Conservation (phyloP, 2,888 invertebrate species). For the Serripes groenlandicus region DNA sequence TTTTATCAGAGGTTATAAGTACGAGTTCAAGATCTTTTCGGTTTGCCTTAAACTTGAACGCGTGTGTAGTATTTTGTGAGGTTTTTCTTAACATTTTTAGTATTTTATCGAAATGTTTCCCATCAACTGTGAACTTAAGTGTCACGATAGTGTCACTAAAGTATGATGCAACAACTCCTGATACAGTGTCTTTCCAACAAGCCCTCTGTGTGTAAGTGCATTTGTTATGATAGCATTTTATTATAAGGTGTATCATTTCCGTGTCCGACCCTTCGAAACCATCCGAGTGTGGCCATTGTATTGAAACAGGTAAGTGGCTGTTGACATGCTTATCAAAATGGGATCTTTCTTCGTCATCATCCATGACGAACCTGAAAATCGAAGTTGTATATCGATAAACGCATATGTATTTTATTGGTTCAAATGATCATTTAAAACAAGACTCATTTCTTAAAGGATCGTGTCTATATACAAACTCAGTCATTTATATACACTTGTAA, state of each 20-base stretch:
- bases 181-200: neutral
- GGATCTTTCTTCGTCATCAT: neutral
- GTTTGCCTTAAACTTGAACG: neutral
- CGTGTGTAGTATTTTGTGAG: neutral
- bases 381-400: no score
- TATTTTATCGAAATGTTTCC: neutral
- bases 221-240: neutral
- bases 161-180: neutral
- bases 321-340: neutral
- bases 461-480: no score
- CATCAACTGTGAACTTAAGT: neutral
- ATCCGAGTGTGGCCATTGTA: neutral
- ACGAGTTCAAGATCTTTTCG: neutral
- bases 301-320: neutral
- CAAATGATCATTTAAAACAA: no score
- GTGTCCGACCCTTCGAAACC: neutral
- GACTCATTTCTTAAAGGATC: no score
- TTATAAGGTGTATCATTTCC: neutral
- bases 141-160: neutral
- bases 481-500: no score
- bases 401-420: no score
- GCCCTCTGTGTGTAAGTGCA: neutral
- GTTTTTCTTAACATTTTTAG: neutral
- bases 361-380: conserved; percentile 9
- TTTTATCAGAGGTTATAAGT: neutral